Conservation (phyloP, 2,113 vertebrate genomes). For the Craseonycteris thonglongyai region DNA sequence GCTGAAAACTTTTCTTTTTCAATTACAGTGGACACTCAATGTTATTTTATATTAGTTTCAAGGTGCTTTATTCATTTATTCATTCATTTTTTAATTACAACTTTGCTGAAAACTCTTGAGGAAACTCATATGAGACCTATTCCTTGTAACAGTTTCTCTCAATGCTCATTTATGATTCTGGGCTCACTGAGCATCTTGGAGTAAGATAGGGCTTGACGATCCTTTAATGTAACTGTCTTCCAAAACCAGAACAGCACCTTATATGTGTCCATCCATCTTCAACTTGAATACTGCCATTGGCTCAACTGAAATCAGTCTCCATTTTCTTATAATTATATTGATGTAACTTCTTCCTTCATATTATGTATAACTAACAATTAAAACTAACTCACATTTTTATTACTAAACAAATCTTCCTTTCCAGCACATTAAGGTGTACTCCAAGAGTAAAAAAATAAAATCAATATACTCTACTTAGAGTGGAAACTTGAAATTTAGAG, state of each 20-base stretch:
- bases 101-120: background rate
- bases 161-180: background rate
- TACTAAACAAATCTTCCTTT: background rate
- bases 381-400: background rate
- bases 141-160: background rate
- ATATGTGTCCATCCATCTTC: background rate
- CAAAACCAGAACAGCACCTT: background rate
- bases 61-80: too few relatives aligned
- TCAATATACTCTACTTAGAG: background rate
- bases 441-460: background rate
- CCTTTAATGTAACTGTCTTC: background rate
- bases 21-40: too few relatives aligned
- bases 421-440: background rate
- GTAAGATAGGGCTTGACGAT: background rate
- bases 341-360: background rate
- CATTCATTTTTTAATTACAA: too few relatives aligned
- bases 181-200: background rate
- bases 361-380: constrained; percentile 1
- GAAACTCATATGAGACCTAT: background rate
- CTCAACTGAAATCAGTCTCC: background rate
- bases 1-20: background rate
- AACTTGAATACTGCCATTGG: background rate
- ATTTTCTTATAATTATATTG: background rate
- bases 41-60: too few relatives aligned
- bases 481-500: background rate